Conservation (phyloP, 2,113 vertebrate species). For the Protobothrops flavoviridis region DNA sequence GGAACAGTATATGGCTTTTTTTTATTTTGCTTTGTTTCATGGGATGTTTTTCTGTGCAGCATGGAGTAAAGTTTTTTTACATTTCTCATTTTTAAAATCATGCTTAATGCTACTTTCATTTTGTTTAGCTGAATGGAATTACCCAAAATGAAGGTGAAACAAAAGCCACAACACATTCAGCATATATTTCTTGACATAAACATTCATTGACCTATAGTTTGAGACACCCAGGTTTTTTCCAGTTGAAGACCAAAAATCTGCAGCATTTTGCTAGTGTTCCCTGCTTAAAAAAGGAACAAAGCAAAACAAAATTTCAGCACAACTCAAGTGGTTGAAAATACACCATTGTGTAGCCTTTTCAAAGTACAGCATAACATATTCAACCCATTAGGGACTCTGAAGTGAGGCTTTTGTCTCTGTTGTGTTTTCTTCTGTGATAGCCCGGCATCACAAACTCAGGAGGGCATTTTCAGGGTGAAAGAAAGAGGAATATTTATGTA, state of each 20-base stretch:
- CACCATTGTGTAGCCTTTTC: neutral
- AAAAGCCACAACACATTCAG: conserved; percentile 2
- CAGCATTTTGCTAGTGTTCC: conserved; percentile 42
- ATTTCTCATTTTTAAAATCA: neutral
- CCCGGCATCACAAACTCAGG: conserved; percentile 4
- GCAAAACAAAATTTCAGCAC: neutral
- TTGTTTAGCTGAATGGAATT: neutral
- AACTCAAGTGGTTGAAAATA: conserved; percentile 52
- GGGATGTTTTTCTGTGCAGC: neutral
- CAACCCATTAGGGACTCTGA: conserved; percentile 49
- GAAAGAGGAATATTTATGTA: neutral
- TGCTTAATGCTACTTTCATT: neutral
- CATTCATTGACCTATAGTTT: neutral
- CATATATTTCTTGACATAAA: conserved; percentile 17
- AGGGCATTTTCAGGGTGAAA: conserved; percentile 12
- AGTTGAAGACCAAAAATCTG: conserved; percentile 49
- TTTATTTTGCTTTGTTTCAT: neutral
- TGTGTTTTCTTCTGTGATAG: conserved; percentile 37
- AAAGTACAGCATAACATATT: conserved; percentile 15
- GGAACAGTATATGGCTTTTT: neutral
- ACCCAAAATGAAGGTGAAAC: neutral
- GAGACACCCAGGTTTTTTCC: conserved; percentile 39
- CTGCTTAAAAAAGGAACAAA: conserved; percentile 43
- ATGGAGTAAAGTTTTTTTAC: neutral
- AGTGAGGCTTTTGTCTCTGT: conserved; percentile 20